These are phyloP conservation scores for Poeciliopsis turneri DNA, from an alignment of 2,797 vertebrate species.

Conservation along the genomic window DNA sequence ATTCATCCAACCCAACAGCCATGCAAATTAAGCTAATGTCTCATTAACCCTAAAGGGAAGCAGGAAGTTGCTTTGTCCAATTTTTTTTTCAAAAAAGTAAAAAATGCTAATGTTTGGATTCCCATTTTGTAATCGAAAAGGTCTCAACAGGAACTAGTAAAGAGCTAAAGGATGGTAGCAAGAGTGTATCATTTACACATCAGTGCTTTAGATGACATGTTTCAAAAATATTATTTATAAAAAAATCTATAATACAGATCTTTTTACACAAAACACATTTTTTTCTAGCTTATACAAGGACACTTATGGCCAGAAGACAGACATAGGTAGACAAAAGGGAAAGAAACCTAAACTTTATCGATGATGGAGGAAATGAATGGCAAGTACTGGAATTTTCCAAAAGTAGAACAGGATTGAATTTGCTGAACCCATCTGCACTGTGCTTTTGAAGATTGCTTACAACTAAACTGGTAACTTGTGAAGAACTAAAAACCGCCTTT, in stretches of 20 bases:
- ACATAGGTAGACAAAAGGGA: constrained; percentile 51
- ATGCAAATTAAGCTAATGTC: constrained; percentile 70
- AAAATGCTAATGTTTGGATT: constrained; percentile 43
- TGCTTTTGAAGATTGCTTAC: constrained; percentile 62
- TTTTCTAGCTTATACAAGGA: constrained; percentile 80
- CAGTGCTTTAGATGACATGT: constrained; percentile 78
- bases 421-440: constrained; percentile 47
- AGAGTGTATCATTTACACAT: constrained; percentile 74
- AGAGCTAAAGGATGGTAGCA: constrained; percentile 67
- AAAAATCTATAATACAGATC: constrained; percentile 72
- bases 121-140: constrained; percentile 45
- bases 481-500: constrained; percentile 22
- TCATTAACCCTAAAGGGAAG: constrained; percentile 36
- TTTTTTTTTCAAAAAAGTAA: constrained; percentile 43
- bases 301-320: constrained; percentile 80
- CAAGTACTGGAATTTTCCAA: constrained; percentile 27
- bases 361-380: constrained; percentile 25
- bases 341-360: constrained; percentile 16
- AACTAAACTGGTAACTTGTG: constrained; percentile 15
- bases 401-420: constrained; percentile 20
- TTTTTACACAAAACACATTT: constrained; percentile 71
- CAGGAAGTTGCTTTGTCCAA: constrained; percentile 38
- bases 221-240: constrained; percentile 83
- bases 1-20: constrained; percentile 74
- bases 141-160: constrained; percentile 67